Evolutionary conservation across 2,797 vertebrate genomes (phyloP).

Genomic region (Enoplosus armatus): DNA sequence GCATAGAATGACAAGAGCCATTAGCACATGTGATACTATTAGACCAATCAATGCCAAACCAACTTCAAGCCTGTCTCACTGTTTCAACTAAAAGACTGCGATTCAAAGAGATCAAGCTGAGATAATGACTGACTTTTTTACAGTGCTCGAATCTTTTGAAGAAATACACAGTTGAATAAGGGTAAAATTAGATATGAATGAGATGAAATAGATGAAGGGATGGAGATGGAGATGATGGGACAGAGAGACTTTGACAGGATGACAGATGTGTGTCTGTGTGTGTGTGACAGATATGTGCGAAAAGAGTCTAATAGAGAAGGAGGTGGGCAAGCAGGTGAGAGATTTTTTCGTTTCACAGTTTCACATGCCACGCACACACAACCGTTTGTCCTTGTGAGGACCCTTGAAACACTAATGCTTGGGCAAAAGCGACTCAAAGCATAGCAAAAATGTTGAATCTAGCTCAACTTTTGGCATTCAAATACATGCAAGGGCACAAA

Average conservation of each 20-base stretch:
- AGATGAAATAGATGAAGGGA: conserved; percentile 33
- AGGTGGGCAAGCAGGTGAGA: conserved; percentile 33
- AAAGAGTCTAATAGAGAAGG: background rate
- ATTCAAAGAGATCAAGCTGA: conserved; percentile 46
- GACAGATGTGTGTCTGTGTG: conserved; percentile 12
- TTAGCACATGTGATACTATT: conserved; percentile 51
- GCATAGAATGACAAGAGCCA: conserved; percentile 44
- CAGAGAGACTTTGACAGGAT: conserved; percentile 14
- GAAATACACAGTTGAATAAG: conserved; percentile 15
- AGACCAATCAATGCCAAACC: conserved; percentile 52
- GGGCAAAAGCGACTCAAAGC: too few species aligned
- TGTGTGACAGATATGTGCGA: conserved; percentile 34
- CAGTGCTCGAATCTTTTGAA: background rate
- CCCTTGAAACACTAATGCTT: background rate
- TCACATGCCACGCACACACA: conserved; percentile 10
- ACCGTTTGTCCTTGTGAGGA: conserved; percentile 17
- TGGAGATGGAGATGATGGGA: conserved; percentile 16
- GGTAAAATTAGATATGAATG: conserved; percentile 34
- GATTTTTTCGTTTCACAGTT: conserved; percentile 10
- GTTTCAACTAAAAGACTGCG: conserved; percentile 33
- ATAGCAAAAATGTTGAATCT: background rate
- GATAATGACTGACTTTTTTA: conserved; percentile 38
- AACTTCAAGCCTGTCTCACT: conserved; percentile 45
- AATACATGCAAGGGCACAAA: background rate
- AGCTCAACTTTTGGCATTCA: background rate